These are phyloP conservation scores for Caranx melampygus DNA, from an alignment of 2,113 vertebrate genomes.

Conservation along the genomic window DNA sequence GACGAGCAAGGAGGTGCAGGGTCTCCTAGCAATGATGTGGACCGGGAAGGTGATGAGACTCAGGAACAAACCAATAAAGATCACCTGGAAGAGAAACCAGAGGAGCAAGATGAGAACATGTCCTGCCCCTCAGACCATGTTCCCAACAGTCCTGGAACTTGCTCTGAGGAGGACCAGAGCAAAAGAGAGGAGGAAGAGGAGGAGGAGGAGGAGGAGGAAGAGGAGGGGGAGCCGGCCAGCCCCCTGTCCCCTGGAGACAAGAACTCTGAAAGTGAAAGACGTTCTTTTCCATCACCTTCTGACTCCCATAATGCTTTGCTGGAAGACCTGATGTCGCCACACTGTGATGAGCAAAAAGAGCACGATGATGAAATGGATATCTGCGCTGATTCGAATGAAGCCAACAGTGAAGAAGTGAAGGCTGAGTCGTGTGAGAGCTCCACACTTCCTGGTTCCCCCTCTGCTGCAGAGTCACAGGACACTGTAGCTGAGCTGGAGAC, in stretches of 20 bases:
- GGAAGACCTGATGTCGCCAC: slow-evolving; percentile 55
- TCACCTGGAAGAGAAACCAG: slow-evolving; percentile 11
- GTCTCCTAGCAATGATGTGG: slow-evolving; percentile 27
- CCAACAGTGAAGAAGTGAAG: slow-evolving; percentile 22
- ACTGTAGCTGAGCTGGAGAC: background rate
- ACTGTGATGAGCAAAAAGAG: slow-evolving; percentile 23
- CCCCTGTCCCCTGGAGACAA: slow-evolving; percentile 38
- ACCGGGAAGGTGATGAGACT: slow-evolving; percentile 44
- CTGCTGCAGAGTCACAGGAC: slow-evolving; percentile 32
- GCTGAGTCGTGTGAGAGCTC: slow-evolving; percentile 22
- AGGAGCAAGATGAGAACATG: slow-evolving; percentile 9
- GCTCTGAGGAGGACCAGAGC: slow-evolving; percentile 22
- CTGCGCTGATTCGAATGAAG: slow-evolving; percentile 25
- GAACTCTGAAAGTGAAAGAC: slow-evolving; percentile 39
- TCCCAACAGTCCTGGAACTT: slow-evolving; percentile 52
- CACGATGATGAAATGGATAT: slow-evolving; percentile 52
- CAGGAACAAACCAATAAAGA: slow-evolving; percentile 45
- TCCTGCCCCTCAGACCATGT: slow-evolving; percentile 33
- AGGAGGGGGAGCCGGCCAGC: slow-evolving; percentile 39
- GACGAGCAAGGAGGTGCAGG: slow-evolving; percentile 25
- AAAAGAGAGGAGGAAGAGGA: slow-evolving; percentile 40
- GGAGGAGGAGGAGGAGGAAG: slow-evolving; percentile 41
- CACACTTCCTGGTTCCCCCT: background rate
- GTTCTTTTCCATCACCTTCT: slow-evolving; percentile 12
- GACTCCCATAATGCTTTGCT: slow-evolving; percentile 18